Base-by-base conservation (phyloP, 2,888 invertebrate genomes). In the Cremastinae sp. region DNA sequence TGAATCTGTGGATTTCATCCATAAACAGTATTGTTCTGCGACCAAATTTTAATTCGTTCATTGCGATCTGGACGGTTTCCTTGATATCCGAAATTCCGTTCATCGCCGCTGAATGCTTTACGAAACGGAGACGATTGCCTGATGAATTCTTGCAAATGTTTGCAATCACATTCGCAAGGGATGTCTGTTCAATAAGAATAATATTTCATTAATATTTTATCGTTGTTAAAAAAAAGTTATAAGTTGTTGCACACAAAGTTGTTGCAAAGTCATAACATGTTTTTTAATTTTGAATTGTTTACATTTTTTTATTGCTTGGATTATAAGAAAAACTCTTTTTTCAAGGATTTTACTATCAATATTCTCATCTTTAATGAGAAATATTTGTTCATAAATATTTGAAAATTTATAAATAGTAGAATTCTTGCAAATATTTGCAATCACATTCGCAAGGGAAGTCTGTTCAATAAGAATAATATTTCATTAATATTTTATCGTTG, bases 1-100 rank as follows among this genome's bases (percentile, higher is more conserved):
- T 96, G 85, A 96, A 96, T 65, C 96, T 92, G 88, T 96, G 96
- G 83, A 96, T 95, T 90, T 96, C 95, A 91, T 96, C 95, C 93
- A 96, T 94, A 85, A 96, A 95, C 4, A 96, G 90, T 59, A 96
- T 91, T 10, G 95, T 95, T 83, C 92, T 92, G 66, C 92, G 91
- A 81, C 92, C 92, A 84, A 92, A 93, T 85, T 92, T 93, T 37
- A 90, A 86, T 84, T 95, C 94, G 89, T 93, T 93, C 87, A 93
- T 93, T 1, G 95, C 95, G 28, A 92, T 88, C 81, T 92, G 92
- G 0, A 95, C 92, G 12, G 93, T 91, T 87, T 93, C 94, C 87
- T 94, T 95, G 0, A 96, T 94, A 88, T 94, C 94, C 90, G 92
- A 93, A n/a, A 95, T 93, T 4, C 95, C 95, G 53, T 93, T 91